These are phyloP conservation scores for Sebastes trivittatus DNA, from an alignment of 2,797 vertebrate species.

Conservation along the genomic window DNA sequence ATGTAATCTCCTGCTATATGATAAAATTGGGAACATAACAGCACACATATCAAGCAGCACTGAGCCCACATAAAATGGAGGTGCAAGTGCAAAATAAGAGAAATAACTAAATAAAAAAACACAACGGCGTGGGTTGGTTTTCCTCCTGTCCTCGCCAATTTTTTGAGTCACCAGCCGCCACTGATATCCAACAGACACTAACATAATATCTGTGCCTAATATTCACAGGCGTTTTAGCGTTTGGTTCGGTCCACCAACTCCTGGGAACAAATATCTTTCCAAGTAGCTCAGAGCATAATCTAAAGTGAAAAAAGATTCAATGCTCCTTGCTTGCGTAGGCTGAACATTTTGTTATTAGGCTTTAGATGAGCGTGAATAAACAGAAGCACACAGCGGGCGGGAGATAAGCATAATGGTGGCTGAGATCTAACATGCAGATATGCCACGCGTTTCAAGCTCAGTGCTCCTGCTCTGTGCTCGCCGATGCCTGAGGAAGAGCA, in stretches of 20 bases:
- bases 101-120: too few relatives aligned
- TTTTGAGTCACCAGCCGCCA: too few relatives aligned
- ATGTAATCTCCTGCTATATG: too few relatives aligned
- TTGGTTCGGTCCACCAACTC: neutral
- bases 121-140: too few relatives aligned
- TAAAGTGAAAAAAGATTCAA: constrained; percentile 3
- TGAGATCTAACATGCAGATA: constrained; percentile 19
- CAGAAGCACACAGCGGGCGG: neutral
- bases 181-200: neutral
- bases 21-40: too few relatives aligned
- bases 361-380: constrained; percentile 6
- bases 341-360: constrained; percentile 1
- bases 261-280: neutral
- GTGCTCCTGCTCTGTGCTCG: neutral
- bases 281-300: neutral
- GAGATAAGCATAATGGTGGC: constrained; percentile 1
- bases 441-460: constrained; percentile 8
- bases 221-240: neutral
- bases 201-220: neutral
- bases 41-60: too few relatives aligned
- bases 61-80: too few relatives aligned
- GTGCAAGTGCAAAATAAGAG: too few relatives aligned
- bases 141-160: too few relatives aligned
- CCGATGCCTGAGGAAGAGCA: neutral
- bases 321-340: neutral